phyloP scores from a whole-genome alignment of 2,888 invertebrate species.

The Eledone cirrhosa region DNA sequence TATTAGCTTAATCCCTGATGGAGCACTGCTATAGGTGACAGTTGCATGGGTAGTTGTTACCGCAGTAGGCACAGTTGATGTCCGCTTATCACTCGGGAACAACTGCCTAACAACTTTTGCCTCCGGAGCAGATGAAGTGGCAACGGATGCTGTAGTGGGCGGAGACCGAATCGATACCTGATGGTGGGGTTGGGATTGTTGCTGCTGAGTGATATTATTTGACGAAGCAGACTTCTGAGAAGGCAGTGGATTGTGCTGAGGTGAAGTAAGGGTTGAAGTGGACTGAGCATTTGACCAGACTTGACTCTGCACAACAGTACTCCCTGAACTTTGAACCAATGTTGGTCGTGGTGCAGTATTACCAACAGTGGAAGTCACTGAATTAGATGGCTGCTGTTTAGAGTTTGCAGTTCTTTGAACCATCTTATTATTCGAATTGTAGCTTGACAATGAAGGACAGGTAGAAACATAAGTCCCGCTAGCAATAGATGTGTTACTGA shows the following conservation, averaged over 20 bases:
- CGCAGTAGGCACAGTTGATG: slow-evolving; percentile 38
- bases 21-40: slow-evolving; percentile 39
- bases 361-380: background rate
- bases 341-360: slow-evolving; percentile 3
- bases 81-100: slow-evolving; percentile 53
- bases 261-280: background rate
- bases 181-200: slow-evolving; percentile 37
- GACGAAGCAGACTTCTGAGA: slow-evolving; percentile 39
- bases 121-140: slow-evolving; percentile 32
- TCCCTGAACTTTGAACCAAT: background rate
- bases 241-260: background rate
- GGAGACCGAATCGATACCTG: slow-evolving; percentile 26
- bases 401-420: background rate
- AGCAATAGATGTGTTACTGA: slow-evolving; percentile 1
- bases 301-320: background rate
- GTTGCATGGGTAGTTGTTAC: slow-evolving; percentile 39
- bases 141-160: slow-evolving; percentile 27
- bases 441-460: background rate
- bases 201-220: slow-evolving; percentile 39
- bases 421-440: background rate
- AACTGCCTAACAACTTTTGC: slow-evolving; percentile 61
- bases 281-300: slow-evolving; percentile 18
- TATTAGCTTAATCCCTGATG: slow-evolving; percentile 37
- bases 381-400: background rate
- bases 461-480: slow-evolving; percentile 11